Percentiles rank a stretch among this genome's conserved stretches.
Conservation (phyloP, 2,888 invertebrate genomes). For the Caenorhabditis uteleia region DNA sequence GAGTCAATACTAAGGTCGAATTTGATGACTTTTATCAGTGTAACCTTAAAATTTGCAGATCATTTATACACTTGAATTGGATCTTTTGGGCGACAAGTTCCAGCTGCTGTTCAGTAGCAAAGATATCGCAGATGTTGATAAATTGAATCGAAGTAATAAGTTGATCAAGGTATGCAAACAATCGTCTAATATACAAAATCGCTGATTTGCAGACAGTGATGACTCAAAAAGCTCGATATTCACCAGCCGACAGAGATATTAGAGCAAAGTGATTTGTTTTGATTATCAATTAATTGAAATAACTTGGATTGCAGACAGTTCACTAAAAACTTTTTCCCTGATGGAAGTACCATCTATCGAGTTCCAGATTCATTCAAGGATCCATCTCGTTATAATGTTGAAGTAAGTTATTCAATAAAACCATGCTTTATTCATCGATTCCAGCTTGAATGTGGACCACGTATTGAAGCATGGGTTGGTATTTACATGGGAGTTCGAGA, state of each 20-base stretch:
- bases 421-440: too few relatives aligned
- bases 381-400: slow-evolving; percentile 13
- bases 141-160: slow-evolving; percentile 13
- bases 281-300: neutral
- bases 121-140: slow-evolving; percentile 12
- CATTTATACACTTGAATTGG: too few relatives aligned
- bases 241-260: slow-evolving; percentile 2
- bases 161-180: slow-evolving; percentile 17
- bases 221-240: slow-evolving; percentile 28
- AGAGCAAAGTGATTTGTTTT: neutral
- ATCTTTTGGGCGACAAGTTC: too few relatives aligned
- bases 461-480: slow-evolving; percentile 45
- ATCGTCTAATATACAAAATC: neutral
- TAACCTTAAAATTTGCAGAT: too few relatives aligned
- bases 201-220: slow-evolving; percentile 11
- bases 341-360: slow-evolving; percentile 11
- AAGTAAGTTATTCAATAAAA: too few relatives aligned
- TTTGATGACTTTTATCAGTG: too few relatives aligned
- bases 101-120: slow-evolving; percentile 15
- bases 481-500: slow-evolving; percentile 34
- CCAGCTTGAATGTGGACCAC: too few relatives aligned
- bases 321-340: slow-evolving; percentile 11
- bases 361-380: slow-evolving; percentile 17
- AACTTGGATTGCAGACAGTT: slow-evolving; percentile 7
- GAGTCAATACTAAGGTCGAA: too few relatives aligned